Conservation (phyloP, 2,797 vertebrate genomes). For the Gobio occitaniae region DNA sequence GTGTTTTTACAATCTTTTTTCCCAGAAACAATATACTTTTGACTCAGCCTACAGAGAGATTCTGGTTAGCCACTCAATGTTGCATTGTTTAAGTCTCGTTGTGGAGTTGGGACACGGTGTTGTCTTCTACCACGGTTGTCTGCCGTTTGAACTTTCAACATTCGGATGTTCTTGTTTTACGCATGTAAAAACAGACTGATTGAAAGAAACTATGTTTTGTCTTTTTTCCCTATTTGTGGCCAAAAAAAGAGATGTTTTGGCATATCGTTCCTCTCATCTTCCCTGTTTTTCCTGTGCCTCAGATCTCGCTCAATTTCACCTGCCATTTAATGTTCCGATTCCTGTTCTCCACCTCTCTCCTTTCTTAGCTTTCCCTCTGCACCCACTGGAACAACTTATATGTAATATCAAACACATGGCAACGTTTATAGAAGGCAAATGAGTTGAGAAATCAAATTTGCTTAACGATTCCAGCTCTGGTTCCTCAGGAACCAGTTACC, state of each 20-base stretch:
- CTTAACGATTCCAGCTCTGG: conserved; percentile 64
- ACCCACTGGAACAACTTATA: conserved; percentile 74
- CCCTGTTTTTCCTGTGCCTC: conserved; percentile 65
- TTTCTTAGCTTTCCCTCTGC: conserved; percentile 56
- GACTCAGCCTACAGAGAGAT: not conserved
- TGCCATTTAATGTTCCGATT: conserved; percentile 62
- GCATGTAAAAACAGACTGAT: conserved; percentile 57
- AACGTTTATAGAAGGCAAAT: conserved; percentile 78
- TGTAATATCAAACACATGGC: conserved; percentile 80
- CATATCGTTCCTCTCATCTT: conserved; percentile 51
- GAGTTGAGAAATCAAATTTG: conserved; percentile 82
- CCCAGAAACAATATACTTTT: conserved; percentile 10
- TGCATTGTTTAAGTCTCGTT: conserved; percentile 24
- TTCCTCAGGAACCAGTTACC: conserved; percentile 67
- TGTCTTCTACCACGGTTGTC: conserved; percentile 10
- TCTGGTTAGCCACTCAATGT: conserved; percentile 20
- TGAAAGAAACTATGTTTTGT: conserved; percentile 67
- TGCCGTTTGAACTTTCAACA: conserved; percentile 40
- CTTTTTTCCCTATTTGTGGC: conserved; percentile 64
- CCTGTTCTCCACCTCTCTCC: conserved; percentile 67
- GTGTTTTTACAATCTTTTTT: not conserved
- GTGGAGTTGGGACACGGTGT: conserved; percentile 32
- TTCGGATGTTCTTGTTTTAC: conserved; percentile 41
- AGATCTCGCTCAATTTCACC: conserved; percentile 56
- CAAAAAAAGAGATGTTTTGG: conserved; percentile 68